These are phyloP conservation scores for Tachysurus vachellii DNA, from an alignment of 2,113 vertebrate species.

Conservation along the genomic window DNA sequence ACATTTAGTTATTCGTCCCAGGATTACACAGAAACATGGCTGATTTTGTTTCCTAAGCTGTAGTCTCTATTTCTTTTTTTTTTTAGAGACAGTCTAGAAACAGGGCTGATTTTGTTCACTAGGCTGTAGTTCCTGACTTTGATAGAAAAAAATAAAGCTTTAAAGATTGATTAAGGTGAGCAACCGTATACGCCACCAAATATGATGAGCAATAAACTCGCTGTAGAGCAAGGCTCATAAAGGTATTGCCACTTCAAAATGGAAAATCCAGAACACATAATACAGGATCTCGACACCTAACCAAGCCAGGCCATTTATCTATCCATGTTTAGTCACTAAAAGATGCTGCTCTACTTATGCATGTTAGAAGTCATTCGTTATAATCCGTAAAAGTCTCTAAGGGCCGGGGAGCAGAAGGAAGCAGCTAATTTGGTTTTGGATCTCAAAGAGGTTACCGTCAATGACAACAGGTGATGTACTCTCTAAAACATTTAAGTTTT, in stretches of 20 bases:
- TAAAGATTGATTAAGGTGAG: neutral
- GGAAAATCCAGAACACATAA: neutral
- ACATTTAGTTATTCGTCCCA: neutral
- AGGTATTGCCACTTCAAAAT: neutral
- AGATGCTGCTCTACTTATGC: slow-evolving; percentile 45
- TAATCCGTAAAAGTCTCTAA: slow-evolving; percentile 25
- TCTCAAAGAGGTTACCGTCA: slow-evolving; percentile 44
- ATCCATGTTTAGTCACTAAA: neutral
- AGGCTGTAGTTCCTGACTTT: neutral
- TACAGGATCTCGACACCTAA: neutral
- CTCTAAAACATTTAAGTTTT: neutral
- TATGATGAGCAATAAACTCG: neutral
- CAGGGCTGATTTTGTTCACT: neutral
- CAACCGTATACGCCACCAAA: neutral
- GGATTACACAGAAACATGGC: neutral
- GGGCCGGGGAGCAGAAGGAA: slow-evolving; percentile 33
- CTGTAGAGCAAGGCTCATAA: neutral
- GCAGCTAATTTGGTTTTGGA: slow-evolving; percentile 31
- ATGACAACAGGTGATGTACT: slow-evolving; percentile 20
- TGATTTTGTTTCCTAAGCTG: neutral
- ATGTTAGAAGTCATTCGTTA: slow-evolving; percentile 49
- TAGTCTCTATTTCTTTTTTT: neutral
- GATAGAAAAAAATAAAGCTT: neutral
- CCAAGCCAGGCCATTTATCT: slow-evolving; percentile 1
- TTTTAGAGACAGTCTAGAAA: neutral